phyloP scores from a whole-genome alignment of 2,888 invertebrate species.

The Xanthia togata region DNA sequence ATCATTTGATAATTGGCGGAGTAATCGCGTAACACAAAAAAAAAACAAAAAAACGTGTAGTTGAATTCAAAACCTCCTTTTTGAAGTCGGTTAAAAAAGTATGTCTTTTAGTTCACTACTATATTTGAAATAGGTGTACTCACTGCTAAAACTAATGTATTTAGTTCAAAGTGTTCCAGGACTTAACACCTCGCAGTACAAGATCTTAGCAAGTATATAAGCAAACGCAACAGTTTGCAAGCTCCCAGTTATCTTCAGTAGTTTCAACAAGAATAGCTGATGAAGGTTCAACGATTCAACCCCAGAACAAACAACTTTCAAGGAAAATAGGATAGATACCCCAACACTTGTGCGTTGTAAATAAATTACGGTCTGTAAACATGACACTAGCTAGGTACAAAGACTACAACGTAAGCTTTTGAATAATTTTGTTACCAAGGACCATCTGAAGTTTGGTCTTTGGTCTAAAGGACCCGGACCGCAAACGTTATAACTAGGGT shows the following conservation, averaged over 20 bases:
- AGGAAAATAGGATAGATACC: conserved; percentile 63
- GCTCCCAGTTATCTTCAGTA: conserved; percentile 59
- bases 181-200: background rate
- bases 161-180: conserved; percentile 3
- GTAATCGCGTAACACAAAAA: too few relatives aligned
- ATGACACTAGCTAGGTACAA: conserved; percentile 50
- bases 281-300: conserved; percentile 48
- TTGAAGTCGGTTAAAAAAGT: too few relatives aligned
- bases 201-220: conserved; percentile 39
- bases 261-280: conserved; percentile 64
- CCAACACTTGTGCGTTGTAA: conserved; percentile 46
- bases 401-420: conserved; percentile 63
- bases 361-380: conserved; percentile 70
- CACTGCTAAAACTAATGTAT: background rate
- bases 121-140: background rate
- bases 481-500: conserved; percentile 35
- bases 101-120: too few relatives aligned
- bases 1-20: too few relatives aligned
- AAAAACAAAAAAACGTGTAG: too few relatives aligned
- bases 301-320: conserved; percentile 61
- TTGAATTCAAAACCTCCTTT: too few relatives aligned
- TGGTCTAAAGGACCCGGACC: conserved; percentile 39
- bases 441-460: conserved; percentile 30
- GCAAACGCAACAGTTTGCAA: conserved; percentile 68
- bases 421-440: conserved; percentile 63